These are phyloP conservation scores for Leuciscus waleckii DNA, from an alignment of 2,797 vertebrate species.

Conservation along the genomic window DNA sequence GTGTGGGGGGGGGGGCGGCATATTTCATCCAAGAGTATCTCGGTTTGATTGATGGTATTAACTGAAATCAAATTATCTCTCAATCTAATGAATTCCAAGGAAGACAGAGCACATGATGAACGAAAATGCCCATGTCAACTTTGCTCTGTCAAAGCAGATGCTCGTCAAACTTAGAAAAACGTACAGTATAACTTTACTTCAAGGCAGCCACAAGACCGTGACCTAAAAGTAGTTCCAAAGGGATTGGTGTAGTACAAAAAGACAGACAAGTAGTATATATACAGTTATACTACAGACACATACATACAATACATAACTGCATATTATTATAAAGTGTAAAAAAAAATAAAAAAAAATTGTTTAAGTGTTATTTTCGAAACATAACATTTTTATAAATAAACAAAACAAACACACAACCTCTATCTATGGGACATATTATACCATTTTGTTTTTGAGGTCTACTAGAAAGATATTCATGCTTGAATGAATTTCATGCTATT, in stretches of 20 bases:
- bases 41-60: conserved; percentile 52
- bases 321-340: background rate
- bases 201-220: background rate
- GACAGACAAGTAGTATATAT: background rate
- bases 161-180: conserved; percentile 3
- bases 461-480: background rate
- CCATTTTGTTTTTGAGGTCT: background rate
- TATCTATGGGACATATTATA: background rate
- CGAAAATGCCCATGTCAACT: conserved; percentile 29
- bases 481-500: too few relatives aligned
- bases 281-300: background rate
- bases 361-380: background rate
- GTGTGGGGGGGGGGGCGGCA: background rate
- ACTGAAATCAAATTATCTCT: conserved; percentile 54
- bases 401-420: background rate
- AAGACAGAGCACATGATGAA: conserved; percentile 41
- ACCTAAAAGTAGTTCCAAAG: too few relatives aligned
- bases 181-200: background rate
- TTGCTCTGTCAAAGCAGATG: conserved; percentile 28
- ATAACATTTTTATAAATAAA: background rate
- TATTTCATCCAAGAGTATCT: conserved; percentile 41
- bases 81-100: conserved; percentile 40
- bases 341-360: background rate
- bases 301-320: background rate
- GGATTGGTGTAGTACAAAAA: background rate